Base-by-base conservation (phyloP, 2,888 invertebrate genomes). In the Drosophila aldrichi region DNA sequence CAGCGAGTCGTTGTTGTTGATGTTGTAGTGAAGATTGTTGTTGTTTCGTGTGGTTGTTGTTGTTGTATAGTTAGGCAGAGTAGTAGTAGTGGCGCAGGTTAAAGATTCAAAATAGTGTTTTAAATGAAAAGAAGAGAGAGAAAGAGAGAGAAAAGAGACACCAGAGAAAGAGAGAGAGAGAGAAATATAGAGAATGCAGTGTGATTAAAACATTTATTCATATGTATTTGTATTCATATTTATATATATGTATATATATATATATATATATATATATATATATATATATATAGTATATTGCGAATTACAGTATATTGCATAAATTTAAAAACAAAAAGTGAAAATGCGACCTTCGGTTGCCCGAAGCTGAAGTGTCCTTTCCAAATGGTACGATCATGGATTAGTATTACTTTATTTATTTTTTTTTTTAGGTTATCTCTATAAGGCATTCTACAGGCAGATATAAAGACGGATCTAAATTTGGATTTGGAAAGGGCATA, bases 151-250 rank as follows among this genome's bases (percentile, higher is more conserved):
- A 72, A 88, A 69, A 88, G 73, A 87, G 78, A 89, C 74, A 79
- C 79, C 82, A 82, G 83, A 86, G 82, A 85, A 75, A 88, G 80
- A 89, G 68, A 83, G 58, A 57, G 34, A 34, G 34, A 52, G 74
- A 78, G 75, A 51, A 52, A 83, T 75, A 75, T 75, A 81, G 86
- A 81, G 75, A 84, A 89, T 80, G 86, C 86, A 88, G 81, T 86
- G 84, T 81, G 80, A 82, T 86, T 90, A 83, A 88, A 88, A 88
- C 81, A 87, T 89, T 82, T 77, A 88, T 75, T 71, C 61, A 77
- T 78, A 69, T 81, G 64, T 79, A 73, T 74, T 55, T 73, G 60
- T 67, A 67, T 72, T 67, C 59, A 57, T 68, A 69, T 66, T 48
- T 59, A 60, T 66, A 62, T 73, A 70, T 74, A 64, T 75, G 64